phyloP scores from a whole-genome alignment of 2,888 invertebrate species.

The Ptychoptera contaminata region DNA sequence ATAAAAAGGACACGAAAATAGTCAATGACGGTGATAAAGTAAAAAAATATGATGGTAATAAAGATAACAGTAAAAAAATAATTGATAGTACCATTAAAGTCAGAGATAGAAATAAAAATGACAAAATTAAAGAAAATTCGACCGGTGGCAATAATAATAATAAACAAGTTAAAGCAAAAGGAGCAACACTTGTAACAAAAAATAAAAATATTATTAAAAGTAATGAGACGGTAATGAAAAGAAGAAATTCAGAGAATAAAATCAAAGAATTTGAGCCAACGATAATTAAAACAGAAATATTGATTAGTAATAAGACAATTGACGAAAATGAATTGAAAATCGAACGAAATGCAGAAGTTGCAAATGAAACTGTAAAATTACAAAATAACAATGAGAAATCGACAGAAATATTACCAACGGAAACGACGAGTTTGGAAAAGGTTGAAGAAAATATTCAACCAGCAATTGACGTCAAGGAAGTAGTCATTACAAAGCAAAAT shows the following conservation, averaged over 20 bases:
- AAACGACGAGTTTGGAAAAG: no score
- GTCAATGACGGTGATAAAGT: slow-evolving; percentile 14
- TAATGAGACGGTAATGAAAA: not conserved
- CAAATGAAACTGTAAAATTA: no score
- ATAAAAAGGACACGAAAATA: slow-evolving; percentile 15
- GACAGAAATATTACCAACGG: no score
- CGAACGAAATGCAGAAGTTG: no score
- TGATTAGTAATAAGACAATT: no score
- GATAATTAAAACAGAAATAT: no score
- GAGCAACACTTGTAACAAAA: slow-evolving; percentile 8
- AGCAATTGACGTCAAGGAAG: no score
- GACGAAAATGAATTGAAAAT: no score
- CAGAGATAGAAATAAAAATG: not conserved
- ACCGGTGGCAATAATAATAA: not conserved
- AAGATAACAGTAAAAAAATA: slow-evolving; percentile 16
- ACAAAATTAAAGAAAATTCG: not conserved
- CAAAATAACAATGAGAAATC: no score
- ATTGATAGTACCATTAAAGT: not conserved
- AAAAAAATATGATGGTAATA: slow-evolving; percentile 16
- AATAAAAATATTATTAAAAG: slow-evolving; percentile 6
- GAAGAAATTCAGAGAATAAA: not conserved
- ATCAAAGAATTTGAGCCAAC: not conserved
- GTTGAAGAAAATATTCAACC: no score
- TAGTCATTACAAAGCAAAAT: no score
- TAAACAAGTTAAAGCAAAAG: not conserved